These are phyloP conservation scores for Mus spretus DNA, from an alignment of 2,797 vertebrate genomes.

Conservation along the genomic window DNA sequence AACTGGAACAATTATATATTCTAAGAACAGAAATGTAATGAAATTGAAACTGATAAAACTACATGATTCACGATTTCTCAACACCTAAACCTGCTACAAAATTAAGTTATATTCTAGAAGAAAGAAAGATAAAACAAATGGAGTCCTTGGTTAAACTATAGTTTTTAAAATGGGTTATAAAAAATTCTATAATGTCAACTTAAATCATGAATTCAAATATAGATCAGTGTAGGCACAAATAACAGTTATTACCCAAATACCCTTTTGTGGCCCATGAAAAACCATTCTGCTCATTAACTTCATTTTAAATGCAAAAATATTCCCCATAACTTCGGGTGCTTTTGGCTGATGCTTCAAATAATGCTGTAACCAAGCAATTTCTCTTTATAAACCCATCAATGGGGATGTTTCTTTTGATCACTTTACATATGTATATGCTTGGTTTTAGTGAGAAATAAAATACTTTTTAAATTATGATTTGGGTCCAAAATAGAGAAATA, in stretches of 20 bases:
- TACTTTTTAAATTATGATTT: constrained; percentile 14
- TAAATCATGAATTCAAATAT: constrained; percentile 64
- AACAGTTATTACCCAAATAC: constrained; percentile 5
- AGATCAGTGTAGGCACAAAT: constrained; percentile 13
- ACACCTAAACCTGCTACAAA: constrained; percentile 47
- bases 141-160: constrained; percentile 38
- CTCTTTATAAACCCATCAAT: constrained; percentile 28
- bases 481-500: neutral
- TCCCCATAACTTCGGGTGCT: neutral
- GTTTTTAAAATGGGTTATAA: constrained; percentile 66
- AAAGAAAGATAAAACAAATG: constrained; percentile 55
- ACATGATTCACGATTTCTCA: constrained; percentile 68
- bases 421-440: neutral
- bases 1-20: constrained; percentile 64
- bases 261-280: neutral
- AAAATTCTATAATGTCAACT: constrained; percentile 62
- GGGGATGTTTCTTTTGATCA: neutral
- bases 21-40: constrained; percentile 68
- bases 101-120: constrained; percentile 68
- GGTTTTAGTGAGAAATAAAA: neutral
- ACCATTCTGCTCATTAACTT: constrained; percentile 35
- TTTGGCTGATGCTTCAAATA: constrained; percentile 36
- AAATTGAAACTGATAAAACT: constrained; percentile 72
- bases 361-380: neutral
- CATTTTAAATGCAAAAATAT: constrained; percentile 38